These are phyloP conservation scores for Metallyticus violacea DNA, from an alignment of 2,888 invertebrate genomes.

Conservation along the genomic window DNA sequence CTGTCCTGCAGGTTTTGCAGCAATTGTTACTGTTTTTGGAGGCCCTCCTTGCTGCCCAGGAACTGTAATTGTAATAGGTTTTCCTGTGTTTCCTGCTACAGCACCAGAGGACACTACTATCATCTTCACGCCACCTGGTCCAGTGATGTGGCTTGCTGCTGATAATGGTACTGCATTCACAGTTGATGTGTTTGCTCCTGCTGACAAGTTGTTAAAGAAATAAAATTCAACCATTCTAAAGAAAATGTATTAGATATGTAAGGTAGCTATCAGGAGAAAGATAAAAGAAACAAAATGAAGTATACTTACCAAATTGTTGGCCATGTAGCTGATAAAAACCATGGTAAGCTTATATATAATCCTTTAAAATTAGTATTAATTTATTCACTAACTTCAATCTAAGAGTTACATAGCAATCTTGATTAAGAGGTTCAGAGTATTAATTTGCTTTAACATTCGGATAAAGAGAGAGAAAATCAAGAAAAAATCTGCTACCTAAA, in stretches of 20 bases:
- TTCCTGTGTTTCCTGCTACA: conserved; percentile 55
- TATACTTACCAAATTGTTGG: too few species aligned
- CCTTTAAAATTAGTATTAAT: too few species aligned
- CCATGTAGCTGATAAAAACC: too few species aligned
- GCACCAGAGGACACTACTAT: conserved; percentile 56
- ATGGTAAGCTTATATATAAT: too few species aligned
- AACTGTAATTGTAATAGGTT: conserved; percentile 68
- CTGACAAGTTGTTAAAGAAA: neutral
- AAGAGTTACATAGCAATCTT: too few species aligned
- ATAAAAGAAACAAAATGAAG: too few species aligned
- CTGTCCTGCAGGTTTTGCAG: conserved; percentile 35
- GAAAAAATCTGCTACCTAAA: too few species aligned
- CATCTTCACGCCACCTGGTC: conserved; percentile 54
- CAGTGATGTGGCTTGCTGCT: conserved; percentile 45
- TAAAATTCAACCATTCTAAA: neutral
- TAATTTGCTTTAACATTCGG: too few species aligned
- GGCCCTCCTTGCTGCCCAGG: conserved; percentile 53
- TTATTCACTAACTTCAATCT: too few species aligned
- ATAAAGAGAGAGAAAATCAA: too few species aligned
- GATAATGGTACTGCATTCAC: conserved; percentile 47
- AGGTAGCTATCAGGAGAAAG: too few species aligned
- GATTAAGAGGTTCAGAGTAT: too few species aligned
- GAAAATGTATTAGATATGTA: neutral
- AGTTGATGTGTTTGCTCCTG: neutral
- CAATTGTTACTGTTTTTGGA: conserved; percentile 59